Evolutionary conservation across 1,140 invertebrate species (phyloP).

Genomic region (Pseudomyrmex pallidus): DNA sequence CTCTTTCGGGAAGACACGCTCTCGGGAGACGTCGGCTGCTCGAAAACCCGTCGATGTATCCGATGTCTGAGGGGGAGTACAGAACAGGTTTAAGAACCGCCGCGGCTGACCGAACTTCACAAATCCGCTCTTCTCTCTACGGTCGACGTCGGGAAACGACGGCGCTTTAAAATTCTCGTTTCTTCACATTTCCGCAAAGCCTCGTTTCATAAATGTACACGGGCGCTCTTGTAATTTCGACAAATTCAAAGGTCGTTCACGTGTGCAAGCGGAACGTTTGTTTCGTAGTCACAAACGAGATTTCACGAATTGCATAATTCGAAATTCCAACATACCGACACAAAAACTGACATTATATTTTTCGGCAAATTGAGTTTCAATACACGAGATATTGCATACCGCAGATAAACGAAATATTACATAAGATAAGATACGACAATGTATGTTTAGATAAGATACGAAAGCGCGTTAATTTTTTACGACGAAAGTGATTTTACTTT

Average conservation of each 20-base stretch:
- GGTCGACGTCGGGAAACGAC: conserved; percentile 45
- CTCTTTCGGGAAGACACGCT: conserved; percentile 48
- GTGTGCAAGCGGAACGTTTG: background rate
- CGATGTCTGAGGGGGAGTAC: conserved; percentile 69
- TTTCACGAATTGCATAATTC: background rate
- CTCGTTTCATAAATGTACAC: background rate
- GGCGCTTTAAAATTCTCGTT: conserved; percentile 33
- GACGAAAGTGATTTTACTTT: background rate
- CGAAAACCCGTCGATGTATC: conserved; percentile 71
- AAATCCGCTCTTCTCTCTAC: conserved; percentile 66
- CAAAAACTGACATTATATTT: background rate
- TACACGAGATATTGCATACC: background rate
- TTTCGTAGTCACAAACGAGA: background rate
- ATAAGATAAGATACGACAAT: conserved; percentile 31
- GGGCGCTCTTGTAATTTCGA: background rate
- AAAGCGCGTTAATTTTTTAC: conserved; percentile 2
- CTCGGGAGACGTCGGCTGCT: conserved; percentile 53
- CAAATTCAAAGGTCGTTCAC: background rate
- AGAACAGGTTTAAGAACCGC: conserved; percentile 72
- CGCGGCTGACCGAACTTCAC: conserved; percentile 67
- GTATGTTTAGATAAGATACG: conserved; percentile 12
- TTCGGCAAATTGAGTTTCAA: background rate
- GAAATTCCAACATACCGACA: background rate
- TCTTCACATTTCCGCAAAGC: background rate
- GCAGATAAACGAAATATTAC: background rate